Base-by-base conservation (phyloP, 2,888 invertebrate species). In the Allacma fusca region DNA sequence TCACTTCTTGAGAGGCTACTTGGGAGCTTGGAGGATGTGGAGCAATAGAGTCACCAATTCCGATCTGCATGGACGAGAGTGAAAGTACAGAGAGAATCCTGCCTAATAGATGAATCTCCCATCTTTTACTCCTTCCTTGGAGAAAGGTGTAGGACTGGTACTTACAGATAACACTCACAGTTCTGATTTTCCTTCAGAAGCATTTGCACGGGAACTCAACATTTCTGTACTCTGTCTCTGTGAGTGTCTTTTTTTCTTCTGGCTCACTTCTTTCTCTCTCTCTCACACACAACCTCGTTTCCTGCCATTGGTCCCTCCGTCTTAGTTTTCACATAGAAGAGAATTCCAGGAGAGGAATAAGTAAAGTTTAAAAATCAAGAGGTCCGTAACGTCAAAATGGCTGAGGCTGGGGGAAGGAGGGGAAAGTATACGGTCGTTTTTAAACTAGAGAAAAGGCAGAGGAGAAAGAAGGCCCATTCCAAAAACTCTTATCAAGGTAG, bases 401-500 rank as follows among this genome's bases (percentile, higher is more conserved):
- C 4, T 7, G 34, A 34, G 34, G 34, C 4, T 34, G 34, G 34
- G 34, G 34, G 34, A 34, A 34, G 34, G 34, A 34, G 34, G 34
- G 34, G 34, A 34, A 34, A 34, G 34, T 34, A 34, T 34, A 9
- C 5, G n/a, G n/a, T n/a, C n/a, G 34, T 34, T 34, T 34, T 34
- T 7, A 34, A 34, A 34, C 34, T 34, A 9, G n/a, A 50, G 50
- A 50, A 16, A 50, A 19, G 19, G 50, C 9, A 13, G 50, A 50
- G 50, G 34, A 34, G 34, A n/a, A 50, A 50, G 50, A 50, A 50
- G 50, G 19, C 16, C 50, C 50, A 50, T 50, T 50, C 50, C 19
- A 50, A 16, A 50, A n/a, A 50, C 50, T 50, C 50, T 50, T 50
- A 50, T 50, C 50, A 50, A 50, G 50, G 50, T 50, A 50, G 50